Evolutionary conservation across 2,888 invertebrate species (phyloP).

Genomic region (Epinotia demarniana): DNA sequence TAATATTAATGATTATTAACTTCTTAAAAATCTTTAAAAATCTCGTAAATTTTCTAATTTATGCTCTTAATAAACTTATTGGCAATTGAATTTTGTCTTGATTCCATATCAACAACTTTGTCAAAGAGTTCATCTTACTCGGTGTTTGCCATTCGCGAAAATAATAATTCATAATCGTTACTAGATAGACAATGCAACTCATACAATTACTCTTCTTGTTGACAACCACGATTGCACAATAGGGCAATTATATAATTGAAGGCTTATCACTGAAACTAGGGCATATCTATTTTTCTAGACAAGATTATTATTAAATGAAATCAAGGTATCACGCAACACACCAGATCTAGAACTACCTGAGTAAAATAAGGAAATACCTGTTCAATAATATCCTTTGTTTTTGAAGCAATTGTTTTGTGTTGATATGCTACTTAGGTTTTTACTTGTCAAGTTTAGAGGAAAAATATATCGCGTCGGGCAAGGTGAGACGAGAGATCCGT

Average conservation of each 20-base stretch:
- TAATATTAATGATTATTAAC: conserved; percentile 17
- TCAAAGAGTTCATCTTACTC: too few species aligned
- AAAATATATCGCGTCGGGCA: too few species aligned
- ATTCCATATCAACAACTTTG: too few species aligned
- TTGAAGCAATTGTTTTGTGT: not conserved
- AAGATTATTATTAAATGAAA: not conserved
- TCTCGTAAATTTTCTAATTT: too few species aligned
- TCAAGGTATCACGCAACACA: conserved; percentile 9
- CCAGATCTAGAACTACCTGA: not conserved
- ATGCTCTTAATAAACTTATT: too few species aligned
- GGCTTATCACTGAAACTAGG: conserved; percentile 23
- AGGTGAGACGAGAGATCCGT: too few species aligned
- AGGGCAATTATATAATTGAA: conserved; percentile 12
- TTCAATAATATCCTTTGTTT: not conserved
- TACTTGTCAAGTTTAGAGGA: not conserved
- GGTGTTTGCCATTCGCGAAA: not conserved
- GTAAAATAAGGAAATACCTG: not conserved
- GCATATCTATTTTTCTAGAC: conserved; percentile 12
- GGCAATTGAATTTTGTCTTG: too few species aligned
- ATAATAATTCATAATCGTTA: conserved; percentile 1
- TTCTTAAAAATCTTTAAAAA: not conserved
- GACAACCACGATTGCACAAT: conserved; percentile 10
- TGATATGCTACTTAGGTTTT: not conserved
- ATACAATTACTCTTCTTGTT: conserved; percentile 10
- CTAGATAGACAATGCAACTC: conserved; percentile 7